Evolutionary conservation across 2,113 vertebrate genomes (phyloP).

Genomic region (Amblyornis subalaris): DNA sequence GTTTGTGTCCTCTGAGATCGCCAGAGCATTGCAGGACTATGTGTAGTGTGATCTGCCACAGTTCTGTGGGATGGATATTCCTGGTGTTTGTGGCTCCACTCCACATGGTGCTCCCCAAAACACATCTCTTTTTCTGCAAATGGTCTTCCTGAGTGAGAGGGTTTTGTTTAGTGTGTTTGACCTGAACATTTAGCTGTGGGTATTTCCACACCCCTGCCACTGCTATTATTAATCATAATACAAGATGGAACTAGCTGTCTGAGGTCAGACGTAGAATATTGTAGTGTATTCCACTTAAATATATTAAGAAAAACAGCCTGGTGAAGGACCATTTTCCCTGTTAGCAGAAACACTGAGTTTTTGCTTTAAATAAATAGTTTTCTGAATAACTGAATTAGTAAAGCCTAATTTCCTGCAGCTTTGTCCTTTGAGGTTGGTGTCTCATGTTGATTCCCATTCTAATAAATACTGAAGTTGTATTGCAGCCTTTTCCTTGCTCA

Average conservation of each 20-base stretch:
- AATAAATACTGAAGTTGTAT: not conserved
- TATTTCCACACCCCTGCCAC: not conserved
- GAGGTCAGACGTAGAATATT: not conserved
- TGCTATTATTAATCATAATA: accelerated
- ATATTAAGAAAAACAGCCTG: not conserved
- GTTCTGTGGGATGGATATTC: too few relatives aligned
- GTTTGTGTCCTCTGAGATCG: not conserved
- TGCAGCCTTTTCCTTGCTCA: not conserved
- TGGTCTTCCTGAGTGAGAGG: not conserved
- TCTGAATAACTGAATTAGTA: not conserved
- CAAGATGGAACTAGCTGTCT: not conserved
- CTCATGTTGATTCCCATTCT: not conserved
- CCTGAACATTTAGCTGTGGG: not conserved
- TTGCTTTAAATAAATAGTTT: not conserved
- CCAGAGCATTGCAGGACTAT: accelerated
- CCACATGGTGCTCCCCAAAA: accelerated
- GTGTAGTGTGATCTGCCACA: accelerated
- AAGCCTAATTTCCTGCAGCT: not conserved
- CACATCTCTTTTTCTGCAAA: not conserved
- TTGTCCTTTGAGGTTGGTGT: not conserved
- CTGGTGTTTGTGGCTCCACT: accelerated
- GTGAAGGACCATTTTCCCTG: not conserved
- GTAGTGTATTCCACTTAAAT: not conserved
- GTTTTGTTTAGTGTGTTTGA: not conserved
- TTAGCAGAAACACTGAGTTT: not conserved